A percentile compares a stretch with the other conserved stretches of the same genome.
These are phyloP conservation scores for Sialia sialis DNA, from an alignment of 2,113 vertebrate genomes.

Conservation along the genomic window DNA sequence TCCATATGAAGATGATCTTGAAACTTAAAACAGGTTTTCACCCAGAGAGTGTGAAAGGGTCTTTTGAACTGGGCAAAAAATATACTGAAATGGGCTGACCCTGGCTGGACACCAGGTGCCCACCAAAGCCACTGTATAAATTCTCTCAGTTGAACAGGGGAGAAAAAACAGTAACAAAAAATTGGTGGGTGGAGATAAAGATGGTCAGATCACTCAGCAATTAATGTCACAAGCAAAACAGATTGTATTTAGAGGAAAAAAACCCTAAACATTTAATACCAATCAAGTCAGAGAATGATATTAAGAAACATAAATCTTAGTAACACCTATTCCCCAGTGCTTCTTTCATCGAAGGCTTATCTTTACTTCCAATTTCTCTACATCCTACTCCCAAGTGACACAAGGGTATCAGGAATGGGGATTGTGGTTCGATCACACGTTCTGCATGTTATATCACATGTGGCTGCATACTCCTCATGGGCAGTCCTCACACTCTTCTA, in stretches of 20 bases:
- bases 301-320: background rate
- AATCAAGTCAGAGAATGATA: background rate
- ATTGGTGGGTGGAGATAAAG: background rate
- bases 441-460: too few relatives aligned
- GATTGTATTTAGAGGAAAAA: rapidly evolving
- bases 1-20: background rate
- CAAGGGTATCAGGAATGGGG: background rate
- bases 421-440: rapidly evolving
- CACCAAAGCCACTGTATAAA: background rate
- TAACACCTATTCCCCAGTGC: background rate
- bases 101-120: background rate
- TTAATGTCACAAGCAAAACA: background rate
- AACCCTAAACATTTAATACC: background rate
- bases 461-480: rapidly evolving
- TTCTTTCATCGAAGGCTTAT: background rate
- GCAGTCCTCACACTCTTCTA: background rate
- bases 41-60: background rate
- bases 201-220: background rate
- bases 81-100: background rate
- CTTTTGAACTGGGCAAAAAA: background rate
- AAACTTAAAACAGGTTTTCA: background rate
- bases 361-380: background rate
- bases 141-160: background rate
- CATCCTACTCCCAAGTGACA: background rate
- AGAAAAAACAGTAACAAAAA: background rate